Base-by-base conservation (phyloP, 1,140 invertebrate species). In the Battus philenor region DNA sequence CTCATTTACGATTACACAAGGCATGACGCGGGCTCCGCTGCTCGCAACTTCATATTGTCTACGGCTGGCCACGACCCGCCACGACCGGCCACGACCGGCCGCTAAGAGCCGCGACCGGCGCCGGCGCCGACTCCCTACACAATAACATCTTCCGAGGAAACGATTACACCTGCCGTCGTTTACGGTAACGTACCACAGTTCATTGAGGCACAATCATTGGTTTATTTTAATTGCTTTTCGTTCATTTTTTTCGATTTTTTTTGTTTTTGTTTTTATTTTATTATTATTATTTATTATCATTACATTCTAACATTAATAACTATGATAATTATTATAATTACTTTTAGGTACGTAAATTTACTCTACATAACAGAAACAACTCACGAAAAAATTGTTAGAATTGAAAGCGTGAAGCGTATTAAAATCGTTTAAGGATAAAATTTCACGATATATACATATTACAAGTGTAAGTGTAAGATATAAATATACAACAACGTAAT, bases 141-240 rank as follows among this genome's bases (percentile, higher is more conserved):
- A 61, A 18, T 45, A 59, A 67, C 53, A 63, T 50, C 59, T 62
- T 68, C 47, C 31, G 64, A 73, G 70, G 65, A 68, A 74, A 77
- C 68, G 65, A 74, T 73, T 67, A 59, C 64, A 73, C 68, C 78
- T 71, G 77, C 76, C 78, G 69, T 76, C 70, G 63, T 64, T 74
- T 76, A 77, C 71, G 81, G 81, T 85, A 85, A 81, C 81, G 81
- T 85, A 85, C 81, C 77, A 85, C 81, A 85, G 75, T 82, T 85
- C 69, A 85, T 85, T 85, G 81, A 85, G 81, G 81, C 81, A 85
- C 81, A 82, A 85, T 85, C 78, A 85, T 85, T 85, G 81, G 81
- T 85, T 82, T 77, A 63, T 83, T 82, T 82, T 77, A 70, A 75
- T 83, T 80, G 71, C 77, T 83, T 83, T 79, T 73, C 52, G 48